A percentile compares a stretch with the other conserved stretches of the same genome.
phyloP scores from a whole-genome alignment of 2,888 invertebrate species.

The Amiota minor region DNA sequence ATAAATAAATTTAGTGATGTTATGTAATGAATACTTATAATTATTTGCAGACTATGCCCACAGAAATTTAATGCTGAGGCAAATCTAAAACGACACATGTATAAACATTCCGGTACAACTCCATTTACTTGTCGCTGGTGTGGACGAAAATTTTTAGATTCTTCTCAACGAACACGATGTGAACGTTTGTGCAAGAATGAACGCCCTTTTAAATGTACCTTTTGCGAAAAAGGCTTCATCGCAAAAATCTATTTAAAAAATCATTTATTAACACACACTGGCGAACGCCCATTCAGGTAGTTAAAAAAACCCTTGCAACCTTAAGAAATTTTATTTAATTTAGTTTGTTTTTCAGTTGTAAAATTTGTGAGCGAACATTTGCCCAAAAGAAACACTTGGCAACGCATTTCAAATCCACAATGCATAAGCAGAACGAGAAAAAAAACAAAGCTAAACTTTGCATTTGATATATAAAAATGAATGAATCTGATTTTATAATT shows the following conservation, averaged over 20 bases:
- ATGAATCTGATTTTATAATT: no score
- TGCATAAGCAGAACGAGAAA: no score
- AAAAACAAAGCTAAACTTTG: no score
- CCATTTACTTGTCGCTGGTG: constrained; percentile 10
- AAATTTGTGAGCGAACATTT: constrained; percentile 44
- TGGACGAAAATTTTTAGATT: constrained; percentile 6
- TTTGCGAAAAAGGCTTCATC: constrained; percentile 67
- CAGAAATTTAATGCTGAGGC: background rate
- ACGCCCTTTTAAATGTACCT: constrained; percentile 65
- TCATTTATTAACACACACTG: constrained; percentile 57
- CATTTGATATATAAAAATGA: no score
- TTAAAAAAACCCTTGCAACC: no score
- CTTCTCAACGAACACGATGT: constrained; percentile 43
- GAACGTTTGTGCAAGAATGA: constrained; percentile 69
- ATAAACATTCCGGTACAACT: constrained; percentile 4
- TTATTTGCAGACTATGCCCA: background rate
- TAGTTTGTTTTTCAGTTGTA: constrained; percentile 44
- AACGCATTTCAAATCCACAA: no score
- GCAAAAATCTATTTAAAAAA: constrained; percentile 69
- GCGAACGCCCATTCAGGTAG: constrained; percentile 55
- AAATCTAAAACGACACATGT: constrained; percentile 12
- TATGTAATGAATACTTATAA: no score
- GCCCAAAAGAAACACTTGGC: no score
- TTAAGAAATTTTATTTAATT: no score
- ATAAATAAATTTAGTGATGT: background rate